A percentile compares a stretch with the other conserved stretches of the same genome.
These are phyloP conservation scores for Hystrix brachyura DNA, from an alignment of 2,113 vertebrate genomes.

Conservation along the genomic window DNA sequence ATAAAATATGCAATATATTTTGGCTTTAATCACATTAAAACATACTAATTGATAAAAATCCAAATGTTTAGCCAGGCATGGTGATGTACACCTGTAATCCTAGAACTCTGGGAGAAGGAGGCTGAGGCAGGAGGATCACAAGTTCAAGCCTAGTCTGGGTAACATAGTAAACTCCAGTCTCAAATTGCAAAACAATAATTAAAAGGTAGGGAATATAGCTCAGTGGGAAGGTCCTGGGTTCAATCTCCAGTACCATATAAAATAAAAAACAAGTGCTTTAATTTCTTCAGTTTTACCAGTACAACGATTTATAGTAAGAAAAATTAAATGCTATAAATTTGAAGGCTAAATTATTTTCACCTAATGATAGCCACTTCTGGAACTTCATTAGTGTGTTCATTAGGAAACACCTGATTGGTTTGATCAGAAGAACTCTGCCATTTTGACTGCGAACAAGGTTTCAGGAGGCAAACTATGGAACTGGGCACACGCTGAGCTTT, in stretches of 20 bases:
- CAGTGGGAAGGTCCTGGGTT: background rate
- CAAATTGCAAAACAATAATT: background rate
- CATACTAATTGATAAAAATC: background rate
- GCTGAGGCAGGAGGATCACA: background rate
- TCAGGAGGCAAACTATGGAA: background rate
- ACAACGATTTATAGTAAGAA: background rate
- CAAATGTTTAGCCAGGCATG: background rate
- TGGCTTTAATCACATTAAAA: background rate
- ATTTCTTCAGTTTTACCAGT: slow-evolving; percentile 26
- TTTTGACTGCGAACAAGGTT: slow-evolving; percentile 28
- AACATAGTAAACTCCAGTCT: background rate
- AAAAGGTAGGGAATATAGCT: background rate
- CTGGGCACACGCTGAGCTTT: background rate
- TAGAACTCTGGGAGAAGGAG: background rate
- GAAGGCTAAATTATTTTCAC: background rate
- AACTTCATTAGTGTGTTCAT: background rate
- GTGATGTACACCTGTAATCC: background rate
- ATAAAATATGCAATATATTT: slow-evolving; percentile 4
- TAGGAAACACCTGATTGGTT: background rate
- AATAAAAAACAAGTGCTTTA: background rate
- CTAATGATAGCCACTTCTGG: background rate
- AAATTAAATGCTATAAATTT: background rate
- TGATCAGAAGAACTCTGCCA: background rate
- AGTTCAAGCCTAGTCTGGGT: background rate
- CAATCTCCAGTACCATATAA: background rate